Evolutionary conservation across 1,140 invertebrate species (phyloP).

Genomic region (Stenopsyche tienmushanensis): DNA sequence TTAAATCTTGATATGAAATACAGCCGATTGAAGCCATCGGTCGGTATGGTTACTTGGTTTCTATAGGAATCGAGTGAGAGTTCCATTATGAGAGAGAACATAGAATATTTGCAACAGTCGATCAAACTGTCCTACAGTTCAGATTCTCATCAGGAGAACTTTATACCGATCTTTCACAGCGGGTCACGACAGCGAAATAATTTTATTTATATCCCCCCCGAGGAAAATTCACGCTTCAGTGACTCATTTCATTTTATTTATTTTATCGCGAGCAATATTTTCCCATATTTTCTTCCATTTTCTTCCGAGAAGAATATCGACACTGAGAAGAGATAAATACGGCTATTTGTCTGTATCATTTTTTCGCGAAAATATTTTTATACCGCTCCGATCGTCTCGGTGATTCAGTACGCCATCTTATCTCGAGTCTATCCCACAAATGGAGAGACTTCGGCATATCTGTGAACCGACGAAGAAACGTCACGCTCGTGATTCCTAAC

Average conservation of each 20-base stretch:
- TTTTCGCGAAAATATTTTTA: constrained; percentile 1
- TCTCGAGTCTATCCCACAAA: neutral
- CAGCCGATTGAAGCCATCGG: too few species aligned
- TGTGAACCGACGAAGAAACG: too few species aligned
- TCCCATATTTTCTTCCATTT: neutral
- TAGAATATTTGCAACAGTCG: neutral
- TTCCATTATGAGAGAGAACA: neutral
- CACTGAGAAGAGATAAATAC: neutral
- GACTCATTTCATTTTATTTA: constrained; percentile 13
- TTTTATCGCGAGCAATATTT: constrained; percentile 3
- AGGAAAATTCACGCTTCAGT: neutral
- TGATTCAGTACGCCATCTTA: neutral
- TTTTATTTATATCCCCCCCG: constrained; percentile 9
- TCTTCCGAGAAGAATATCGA: neutral
- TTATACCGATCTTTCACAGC: neutral
- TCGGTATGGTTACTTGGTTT: too few species aligned
- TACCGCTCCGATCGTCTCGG: neutral
- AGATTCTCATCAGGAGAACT: neutral
- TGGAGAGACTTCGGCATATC: neutral
- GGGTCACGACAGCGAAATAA: constrained; percentile 3
- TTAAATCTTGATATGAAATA: too few species aligned
- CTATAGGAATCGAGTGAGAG: too few species aligned
- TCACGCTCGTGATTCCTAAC: constrained; percentile 2
- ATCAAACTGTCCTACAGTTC: neutral
- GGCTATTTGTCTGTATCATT: constrained; percentile 4